Evolutionary conservation across 2,797 vertebrate species (phyloP), one percentile per base, ranked within the genome.

Genomic region (Silurus aristotelis): DNA sequence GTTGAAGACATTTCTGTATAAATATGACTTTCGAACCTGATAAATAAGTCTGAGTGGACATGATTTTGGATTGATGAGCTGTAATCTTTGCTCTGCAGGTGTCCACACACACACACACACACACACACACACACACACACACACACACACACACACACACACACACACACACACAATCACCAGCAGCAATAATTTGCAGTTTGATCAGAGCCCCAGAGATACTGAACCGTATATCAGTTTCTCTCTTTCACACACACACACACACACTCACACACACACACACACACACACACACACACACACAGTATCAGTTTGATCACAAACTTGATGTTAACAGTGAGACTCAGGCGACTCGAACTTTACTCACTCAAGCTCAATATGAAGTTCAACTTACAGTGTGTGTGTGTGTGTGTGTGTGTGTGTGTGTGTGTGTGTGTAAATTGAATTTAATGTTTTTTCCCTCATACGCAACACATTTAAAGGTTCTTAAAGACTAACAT

Each of bases 41-140:
- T 63, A 6, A 22, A 64, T 31, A n/a, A 46, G 43, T 25, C 43
- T 48, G 22, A 80, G 43, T 80, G 60, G 38, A 80, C 77, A 80
- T 46, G 77, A 80, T 63, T 63, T 10, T 38, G 25, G 78, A 72
- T 63, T 67, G 84, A 64, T 85, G 79, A 81, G 78, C 78, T 2
- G 84, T 75, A 85, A 85, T 85, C 84, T 85, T 60, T 56, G 43
- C 78, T 66, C 60, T 85, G 84, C 84, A 85, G 79, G 70, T 75
- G 79, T 52, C 9, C 20, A 68, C n/a, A 60, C 66, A 19, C 80
- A 31, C 80, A 55, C 46, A 68, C 46, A 27, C 43, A 66, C 43
- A 66, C 61, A 66, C 61, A 80, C 46, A 80, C 60, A 80, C 60
- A 80, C 58, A 80, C 58, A 78, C 27, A 79, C 58, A 66, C 60